These are phyloP conservation scores for Oegoconia quadripuncta DNA, from an alignment of 2,888 invertebrate genomes.

Conservation along the genomic window DNA sequence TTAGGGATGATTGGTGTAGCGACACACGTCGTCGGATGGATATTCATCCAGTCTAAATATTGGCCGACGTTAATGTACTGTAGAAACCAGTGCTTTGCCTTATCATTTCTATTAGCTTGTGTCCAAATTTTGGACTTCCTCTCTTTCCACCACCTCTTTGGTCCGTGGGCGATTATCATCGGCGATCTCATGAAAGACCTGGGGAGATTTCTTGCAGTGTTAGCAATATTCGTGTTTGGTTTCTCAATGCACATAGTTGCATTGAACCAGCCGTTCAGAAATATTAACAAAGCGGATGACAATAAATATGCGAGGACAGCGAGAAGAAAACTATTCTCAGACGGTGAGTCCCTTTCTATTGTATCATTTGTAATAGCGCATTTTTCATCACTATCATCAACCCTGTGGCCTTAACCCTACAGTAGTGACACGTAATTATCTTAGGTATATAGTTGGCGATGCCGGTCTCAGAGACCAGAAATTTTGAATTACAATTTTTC, in stretches of 20 bases:
- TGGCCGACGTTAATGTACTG: slow-evolving; percentile 95
- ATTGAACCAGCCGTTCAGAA: slow-evolving; percentile 94
- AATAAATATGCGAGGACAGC: slow-evolving; percentile 77
- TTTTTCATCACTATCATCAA: neutral
- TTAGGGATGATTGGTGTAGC: slow-evolving; percentile 95
- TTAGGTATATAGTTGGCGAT: too few species aligned
- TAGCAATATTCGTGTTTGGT: slow-evolving; percentile 98
- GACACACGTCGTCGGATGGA: slow-evolving; percentile 90
- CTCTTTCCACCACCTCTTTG: slow-evolving; percentile 99
- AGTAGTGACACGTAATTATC: too few species aligned
- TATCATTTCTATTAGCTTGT: slow-evolving; percentile 96
- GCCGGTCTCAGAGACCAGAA: too few species aligned
- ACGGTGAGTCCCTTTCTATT: slow-evolving; percentile 80
- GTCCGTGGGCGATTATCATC: slow-evolving; percentile 99
- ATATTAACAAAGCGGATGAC: slow-evolving; percentile 81
- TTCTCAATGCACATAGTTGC: slow-evolving; percentile 99
- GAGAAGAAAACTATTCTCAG: slow-evolving; percentile 81
- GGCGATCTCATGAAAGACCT: slow-evolving; percentile 96
- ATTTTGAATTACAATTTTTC: too few species aligned
- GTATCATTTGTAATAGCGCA: slow-evolving; percentile 15
- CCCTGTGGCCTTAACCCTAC: too few species aligned
- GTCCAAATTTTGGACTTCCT: slow-evolving; percentile 98
- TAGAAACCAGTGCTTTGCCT: slow-evolving; percentile 97
- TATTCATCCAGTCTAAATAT: slow-evolving; percentile 82
- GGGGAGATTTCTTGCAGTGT: slow-evolving; percentile 97